Conservation (phyloP, 1,140 invertebrate species). For the Drosophila hydei region DNA sequence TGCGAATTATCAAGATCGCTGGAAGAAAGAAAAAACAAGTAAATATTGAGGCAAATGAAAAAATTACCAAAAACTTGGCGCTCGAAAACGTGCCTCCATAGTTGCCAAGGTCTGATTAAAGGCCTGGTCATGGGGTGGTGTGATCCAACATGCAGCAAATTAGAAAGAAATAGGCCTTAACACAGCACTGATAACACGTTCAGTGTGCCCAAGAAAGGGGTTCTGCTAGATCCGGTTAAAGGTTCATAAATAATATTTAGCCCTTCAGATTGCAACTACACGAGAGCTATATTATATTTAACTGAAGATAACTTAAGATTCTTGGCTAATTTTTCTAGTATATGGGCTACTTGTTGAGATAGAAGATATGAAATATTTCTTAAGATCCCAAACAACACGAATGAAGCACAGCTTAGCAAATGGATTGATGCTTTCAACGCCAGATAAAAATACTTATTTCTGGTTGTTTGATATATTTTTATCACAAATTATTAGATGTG, state of each 20-base stretch:
- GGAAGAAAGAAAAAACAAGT: conserved; percentile 68
- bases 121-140: conserved; percentile 20
- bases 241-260: too few relatives aligned
- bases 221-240: conserved; percentile 19
- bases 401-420: too few relatives aligned
- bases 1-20: conserved; percentile 60
- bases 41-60: conserved; percentile 58
- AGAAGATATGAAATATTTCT: too few relatives aligned
- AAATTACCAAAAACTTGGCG: neutral
- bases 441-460: too few relatives aligned
- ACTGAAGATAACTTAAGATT: too few relatives aligned
- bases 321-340: too few relatives aligned
- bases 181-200: conserved; percentile 15
- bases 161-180: neutral
- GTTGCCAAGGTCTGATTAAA: conserved; percentile 74
- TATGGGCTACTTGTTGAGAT: too few relatives aligned
- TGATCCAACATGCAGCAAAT: conserved; percentile 17
- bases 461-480: too few relatives aligned
- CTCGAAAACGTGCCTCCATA: conserved; percentile 32
- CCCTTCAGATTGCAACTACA: too few relatives aligned
- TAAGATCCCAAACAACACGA: too few relatives aligned
- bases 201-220: neutral
- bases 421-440: too few relatives aligned
- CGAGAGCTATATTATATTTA: too few relatives aligned
- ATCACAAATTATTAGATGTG: neutral